Base-by-base conservation (phyloP, 2,797 vertebrate genomes). In the Tiaroga cobitis region DNA sequence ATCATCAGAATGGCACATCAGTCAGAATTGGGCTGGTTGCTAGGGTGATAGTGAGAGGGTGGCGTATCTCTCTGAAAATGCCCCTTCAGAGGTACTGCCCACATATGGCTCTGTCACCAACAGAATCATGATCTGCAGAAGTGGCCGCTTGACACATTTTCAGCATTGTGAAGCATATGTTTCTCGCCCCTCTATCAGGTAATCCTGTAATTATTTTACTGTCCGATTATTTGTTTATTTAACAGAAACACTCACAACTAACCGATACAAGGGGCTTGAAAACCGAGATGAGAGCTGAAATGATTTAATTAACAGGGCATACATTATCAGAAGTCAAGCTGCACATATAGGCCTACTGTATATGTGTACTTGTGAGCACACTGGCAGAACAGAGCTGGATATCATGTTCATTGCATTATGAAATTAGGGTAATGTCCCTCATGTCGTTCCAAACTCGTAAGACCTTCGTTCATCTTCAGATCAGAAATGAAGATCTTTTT, bases 11-110 rank as follows among this genome's bases (percentile, higher is more conserved):
- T 0, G 7, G 51, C 51, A 89, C 92, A 92, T 91, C 90, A 90
- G 88, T 92, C 37, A 90, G 87, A 91, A 92, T 92, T 88, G 85
- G 91, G 89, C 72, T 88, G 87, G 93, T 93, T 94, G 92, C 93
- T 90, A 93, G 85, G 79, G 92, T 85, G 90, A 94, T 94, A 89
- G 88, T 90, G 78, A 92, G 89, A 85, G 87, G 91, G 90, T 90
- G 89, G 21, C 32, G 26, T 18, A 68, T 59, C 87, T 89, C 90
- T 88, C 87, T 90, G 75, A 81, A 89, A 92, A 92, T 90, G 90
- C 89, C 89, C 88, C 92, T 93, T 92, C 77, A 92, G 90, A 82
- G 51, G 68, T 82, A 85, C 92, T 92, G 90, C 93, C 92, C 92
- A 93, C 93, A 90, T 81, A 59, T 86, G 83, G 85, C 88, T 87